A percentile compares a stretch with the other conserved stretches of the same genome.
These are phyloP conservation scores for Lophochroa leadbeateri DNA, from an alignment of 2,113 vertebrate species.

Conservation along the genomic window DNA sequence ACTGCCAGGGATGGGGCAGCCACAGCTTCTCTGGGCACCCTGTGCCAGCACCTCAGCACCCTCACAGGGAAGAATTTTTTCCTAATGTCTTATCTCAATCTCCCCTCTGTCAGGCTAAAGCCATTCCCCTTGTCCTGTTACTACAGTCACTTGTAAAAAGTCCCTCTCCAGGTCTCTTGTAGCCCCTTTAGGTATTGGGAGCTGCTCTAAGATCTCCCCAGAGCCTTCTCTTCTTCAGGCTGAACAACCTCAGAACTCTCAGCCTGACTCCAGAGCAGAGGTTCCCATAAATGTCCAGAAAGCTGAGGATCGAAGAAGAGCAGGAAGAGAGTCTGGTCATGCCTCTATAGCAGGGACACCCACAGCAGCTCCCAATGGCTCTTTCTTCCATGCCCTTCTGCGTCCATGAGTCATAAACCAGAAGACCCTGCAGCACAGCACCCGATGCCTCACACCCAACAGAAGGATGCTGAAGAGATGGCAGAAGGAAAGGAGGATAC, in stretches of 20 bases:
- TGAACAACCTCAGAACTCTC: not conserved
- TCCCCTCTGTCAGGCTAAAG: not conserved
- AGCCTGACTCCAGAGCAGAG: not conserved
- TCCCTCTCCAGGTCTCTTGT: not conserved
- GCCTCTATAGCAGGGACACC: not conserved
- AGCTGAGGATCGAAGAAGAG: not conserved
- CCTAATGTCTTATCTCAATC: not conserved
- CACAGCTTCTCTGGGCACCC: not conserved
- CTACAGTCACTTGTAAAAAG: not conserved
- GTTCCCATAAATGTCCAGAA: not conserved
- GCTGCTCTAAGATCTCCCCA: not conserved
- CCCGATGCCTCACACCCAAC: not conserved
- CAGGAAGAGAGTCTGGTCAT: not conserved
- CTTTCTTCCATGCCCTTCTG: not conserved
- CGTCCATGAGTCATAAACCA: not conserved
- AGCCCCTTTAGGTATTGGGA: not conserved
- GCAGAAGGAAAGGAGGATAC: not conserved
- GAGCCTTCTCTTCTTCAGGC: not conserved
- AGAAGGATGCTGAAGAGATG: not conserved
- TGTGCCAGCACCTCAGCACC: not conserved
- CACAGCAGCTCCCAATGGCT: not conserved
- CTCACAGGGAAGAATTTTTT: not conserved
- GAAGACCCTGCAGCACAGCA: not conserved
- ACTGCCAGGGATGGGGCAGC: no score
- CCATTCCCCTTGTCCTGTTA: not conserved